A percentile compares a stretch with the other conserved stretches of the same genome.
phyloP scores from a whole-genome alignment of 2,888 invertebrate genomes.

The Leptinotarsa juncta region DNA sequence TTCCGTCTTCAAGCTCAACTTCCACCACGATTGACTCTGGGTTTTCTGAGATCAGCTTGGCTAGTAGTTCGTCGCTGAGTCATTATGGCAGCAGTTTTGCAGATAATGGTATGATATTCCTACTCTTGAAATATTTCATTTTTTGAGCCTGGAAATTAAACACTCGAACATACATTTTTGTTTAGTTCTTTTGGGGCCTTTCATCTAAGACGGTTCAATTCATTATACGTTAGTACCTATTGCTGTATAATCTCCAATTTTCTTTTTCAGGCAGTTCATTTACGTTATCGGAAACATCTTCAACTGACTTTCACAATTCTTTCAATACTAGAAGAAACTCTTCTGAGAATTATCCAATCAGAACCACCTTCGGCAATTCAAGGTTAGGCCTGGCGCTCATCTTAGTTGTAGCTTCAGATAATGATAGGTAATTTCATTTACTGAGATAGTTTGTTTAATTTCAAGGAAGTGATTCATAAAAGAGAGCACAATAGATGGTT shows the following conservation, averaged over 20 bases:
- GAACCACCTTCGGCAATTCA: conserved; percentile 16
- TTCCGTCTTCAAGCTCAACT: conserved; percentile 26
- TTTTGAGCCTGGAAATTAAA: not conserved
- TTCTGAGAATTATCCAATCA: not conserved
- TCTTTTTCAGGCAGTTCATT: conserved; percentile 21
- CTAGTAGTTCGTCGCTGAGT: conserved; percentile 25
- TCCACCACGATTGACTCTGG: conserved; percentile 35
- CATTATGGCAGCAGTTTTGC: not conserved
- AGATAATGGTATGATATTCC: not conserved
- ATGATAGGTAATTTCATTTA: conserved; percentile 18
- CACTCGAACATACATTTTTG: no score
- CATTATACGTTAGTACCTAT: no score
- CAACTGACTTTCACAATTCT: conserved; percentile 17
- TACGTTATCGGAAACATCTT: conserved; percentile 5
- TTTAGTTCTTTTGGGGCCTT: no score
- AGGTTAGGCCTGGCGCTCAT: conserved; percentile 36
- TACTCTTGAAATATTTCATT: not conserved
- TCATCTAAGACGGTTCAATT: no score
- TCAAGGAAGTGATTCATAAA: not conserved
- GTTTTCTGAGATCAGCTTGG: conserved; percentile 34
- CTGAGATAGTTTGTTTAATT: not conserved
- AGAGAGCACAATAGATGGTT: no score
- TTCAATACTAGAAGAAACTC: conserved; percentile 22
- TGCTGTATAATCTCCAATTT: not conserved
- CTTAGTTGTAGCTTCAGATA: conserved; percentile 24